Percentiles rank a stretch among this genome's conserved stretches.
phyloP scores from a whole-genome alignment of 35 echinoderm and acorn worm species.

The Heliocidaris tuberculata region DNA sequence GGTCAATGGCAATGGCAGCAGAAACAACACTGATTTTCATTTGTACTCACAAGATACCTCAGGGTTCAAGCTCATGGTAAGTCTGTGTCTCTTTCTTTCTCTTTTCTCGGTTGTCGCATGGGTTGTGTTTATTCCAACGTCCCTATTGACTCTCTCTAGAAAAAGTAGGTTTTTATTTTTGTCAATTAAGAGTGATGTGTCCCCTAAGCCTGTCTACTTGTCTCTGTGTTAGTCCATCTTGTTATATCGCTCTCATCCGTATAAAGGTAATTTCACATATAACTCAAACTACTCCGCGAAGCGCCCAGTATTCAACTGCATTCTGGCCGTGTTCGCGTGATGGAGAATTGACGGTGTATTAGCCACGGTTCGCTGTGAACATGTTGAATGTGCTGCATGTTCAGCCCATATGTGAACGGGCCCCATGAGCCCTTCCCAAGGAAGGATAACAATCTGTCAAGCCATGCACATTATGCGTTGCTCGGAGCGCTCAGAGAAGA shows the following conservation, averaged over 20 bases:
- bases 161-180: not conserved
- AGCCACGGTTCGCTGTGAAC: not conserved
- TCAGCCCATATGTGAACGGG: not conserved
- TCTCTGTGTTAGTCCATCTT: not conserved
- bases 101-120: not conserved
- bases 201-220: not conserved
- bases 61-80: no score
- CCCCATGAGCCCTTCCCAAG: not conserved
- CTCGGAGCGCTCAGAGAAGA: not conserved
- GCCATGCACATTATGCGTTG: not conserved
- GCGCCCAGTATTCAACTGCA: not conserved
- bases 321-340: not conserved
- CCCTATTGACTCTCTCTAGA: not conserved
- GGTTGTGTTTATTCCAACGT: not conserved
- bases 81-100: not conserved
- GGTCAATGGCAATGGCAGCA: no score
- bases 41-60: no score
- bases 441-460: slow-evolving; percentile 11
- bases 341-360: not conserved
- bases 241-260: not conserved
- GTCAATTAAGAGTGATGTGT: not conserved
- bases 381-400: not conserved
- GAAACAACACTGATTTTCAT: no score
- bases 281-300: not conserved
- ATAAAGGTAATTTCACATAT: not conserved